Conservation (phyloP, 2,888 invertebrate genomes). For the Mesorhabditis belari region DNA sequence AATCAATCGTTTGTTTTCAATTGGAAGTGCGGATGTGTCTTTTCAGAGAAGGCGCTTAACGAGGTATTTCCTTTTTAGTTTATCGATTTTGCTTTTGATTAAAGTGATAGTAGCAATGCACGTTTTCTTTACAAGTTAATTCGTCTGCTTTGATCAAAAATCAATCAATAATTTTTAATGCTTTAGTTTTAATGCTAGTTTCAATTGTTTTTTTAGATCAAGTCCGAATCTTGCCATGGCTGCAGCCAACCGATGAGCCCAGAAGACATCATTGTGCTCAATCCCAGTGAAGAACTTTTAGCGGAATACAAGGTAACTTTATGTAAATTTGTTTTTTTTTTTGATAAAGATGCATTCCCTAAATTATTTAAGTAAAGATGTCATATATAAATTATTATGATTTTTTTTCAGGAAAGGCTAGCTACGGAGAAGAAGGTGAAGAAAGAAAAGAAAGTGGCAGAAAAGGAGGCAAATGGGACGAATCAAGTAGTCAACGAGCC, state of each 20-base stretch:
- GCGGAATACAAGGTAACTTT: slow-evolving; percentile 64
- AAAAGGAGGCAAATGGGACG: slow-evolving; percentile 4
- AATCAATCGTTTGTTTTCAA: slow-evolving; percentile 67
- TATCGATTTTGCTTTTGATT: slow-evolving; percentile 37
- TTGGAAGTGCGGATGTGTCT: slow-evolving; percentile 88
- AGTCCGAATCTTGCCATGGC: slow-evolving; percentile 34
- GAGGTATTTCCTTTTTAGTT: slow-evolving; percentile 62
- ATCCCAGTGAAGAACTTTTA: slow-evolving; percentile 66
- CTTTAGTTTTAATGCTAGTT: too few relatives aligned
- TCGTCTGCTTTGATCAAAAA: background rate
- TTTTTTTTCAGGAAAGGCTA: slow-evolving; percentile 59
- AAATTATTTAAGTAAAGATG: background rate
- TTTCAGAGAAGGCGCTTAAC: slow-evolving; percentile 87
- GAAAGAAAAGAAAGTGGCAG: slow-evolving; percentile 13
- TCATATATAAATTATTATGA: background rate
- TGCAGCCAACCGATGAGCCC: slow-evolving; percentile 57
- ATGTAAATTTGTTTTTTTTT: too few relatives aligned
- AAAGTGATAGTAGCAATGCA: background rate
- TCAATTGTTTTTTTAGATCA: slow-evolving; percentile 10
- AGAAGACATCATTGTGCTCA: slow-evolving; percentile 76
- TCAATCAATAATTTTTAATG: too few relatives aligned
- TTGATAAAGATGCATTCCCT: slow-evolving; percentile 4
- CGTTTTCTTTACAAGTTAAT: background rate
- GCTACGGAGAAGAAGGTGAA: slow-evolving; percentile 63
- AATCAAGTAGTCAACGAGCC: slow-evolving; percentile 8